These are phyloP conservation scores for Amaurobius ferox DNA, from an alignment of 2,888 invertebrate genomes.

Conservation along the genomic window DNA sequence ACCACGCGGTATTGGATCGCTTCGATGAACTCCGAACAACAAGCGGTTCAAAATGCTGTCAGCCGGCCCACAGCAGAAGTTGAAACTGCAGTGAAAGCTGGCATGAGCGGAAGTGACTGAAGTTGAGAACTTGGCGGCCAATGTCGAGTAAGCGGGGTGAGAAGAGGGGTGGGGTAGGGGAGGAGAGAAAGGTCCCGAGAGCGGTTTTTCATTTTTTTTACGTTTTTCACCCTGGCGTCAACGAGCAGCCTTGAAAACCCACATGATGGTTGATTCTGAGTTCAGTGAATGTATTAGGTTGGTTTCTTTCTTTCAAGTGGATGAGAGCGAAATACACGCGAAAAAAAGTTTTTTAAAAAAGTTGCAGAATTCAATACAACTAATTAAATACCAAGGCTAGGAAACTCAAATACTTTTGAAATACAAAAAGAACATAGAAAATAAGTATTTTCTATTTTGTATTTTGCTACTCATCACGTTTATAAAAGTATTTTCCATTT, in stretches of 20 bases:
- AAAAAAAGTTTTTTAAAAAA: no score
- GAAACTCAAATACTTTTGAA: no score
- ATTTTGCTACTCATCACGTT: no score
- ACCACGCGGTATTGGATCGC: no score
- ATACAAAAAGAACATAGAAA: no score
- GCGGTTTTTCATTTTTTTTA: constrained; percentile 5
- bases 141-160: constrained; percentile 38
- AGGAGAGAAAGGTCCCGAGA: constrained; percentile 46
- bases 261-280: constrained; percentile 36
- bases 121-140: constrained; percentile 64
- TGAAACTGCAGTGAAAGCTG: constrained; percentile 38
- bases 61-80: not conserved
- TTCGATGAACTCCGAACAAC: not conserved
- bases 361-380: no score
- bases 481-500: no score
- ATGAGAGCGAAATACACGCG: no score
- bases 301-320: no score
- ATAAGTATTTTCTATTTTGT: no score
- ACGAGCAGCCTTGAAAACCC: constrained; percentile 52
- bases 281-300: no score
- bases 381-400: no score
- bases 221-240: constrained; percentile 27
- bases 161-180: constrained; percentile 6
- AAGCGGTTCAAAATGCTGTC: constrained; percentile 1
- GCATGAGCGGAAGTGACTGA: constrained; percentile 43